These are phyloP conservation scores for Poeciliopsis retropinna DNA, from an alignment of 2,113 vertebrate species.

Conservation along the genomic window DNA sequence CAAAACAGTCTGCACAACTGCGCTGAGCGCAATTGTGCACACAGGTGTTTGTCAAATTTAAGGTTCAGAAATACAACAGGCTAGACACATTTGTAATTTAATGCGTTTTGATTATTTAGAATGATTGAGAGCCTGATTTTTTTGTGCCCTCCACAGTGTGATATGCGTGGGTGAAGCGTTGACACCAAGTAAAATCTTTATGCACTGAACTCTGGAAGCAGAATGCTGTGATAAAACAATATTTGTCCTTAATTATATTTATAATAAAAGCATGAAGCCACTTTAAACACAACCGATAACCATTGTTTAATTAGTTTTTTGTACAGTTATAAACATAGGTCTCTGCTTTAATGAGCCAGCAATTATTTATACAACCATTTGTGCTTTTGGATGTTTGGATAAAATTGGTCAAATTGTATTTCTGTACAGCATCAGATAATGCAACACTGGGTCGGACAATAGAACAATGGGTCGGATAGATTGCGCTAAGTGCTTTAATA, in stretches of 20 bases:
- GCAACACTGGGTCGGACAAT: conserved; percentile 3
- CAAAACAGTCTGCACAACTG: too few species aligned
- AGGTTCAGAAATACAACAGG: too few species aligned
- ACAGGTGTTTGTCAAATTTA: too few species aligned
- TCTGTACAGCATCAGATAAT: conserved; percentile 23
- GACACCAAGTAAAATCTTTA: not conserved
- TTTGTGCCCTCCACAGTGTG: too few species aligned
- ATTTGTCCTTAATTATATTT: not conserved
- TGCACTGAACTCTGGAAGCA: not conserved
- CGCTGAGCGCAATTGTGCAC: too few species aligned
- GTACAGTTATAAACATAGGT: not conserved
- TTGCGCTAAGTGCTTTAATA: conserved; percentile 51
- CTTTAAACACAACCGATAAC: not conserved
- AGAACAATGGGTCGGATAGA: conserved; percentile 25
- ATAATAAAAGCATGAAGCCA: not conserved
- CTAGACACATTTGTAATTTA: too few species aligned
- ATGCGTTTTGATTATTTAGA: too few species aligned
- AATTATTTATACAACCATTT: not conserved
- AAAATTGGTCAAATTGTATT: not conserved
- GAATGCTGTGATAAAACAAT: not conserved
- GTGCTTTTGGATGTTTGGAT: not conserved
- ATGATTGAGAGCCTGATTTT: too few species aligned
- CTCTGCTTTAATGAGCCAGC: not conserved
- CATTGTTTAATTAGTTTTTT: not conserved
- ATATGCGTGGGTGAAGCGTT: too few species aligned